A percentile compares a stretch with the other conserved stretches of the same genome.
Conservation (phyloP, 2,888 invertebrate genomes). For the Barypeithes pellucidus region DNA sequence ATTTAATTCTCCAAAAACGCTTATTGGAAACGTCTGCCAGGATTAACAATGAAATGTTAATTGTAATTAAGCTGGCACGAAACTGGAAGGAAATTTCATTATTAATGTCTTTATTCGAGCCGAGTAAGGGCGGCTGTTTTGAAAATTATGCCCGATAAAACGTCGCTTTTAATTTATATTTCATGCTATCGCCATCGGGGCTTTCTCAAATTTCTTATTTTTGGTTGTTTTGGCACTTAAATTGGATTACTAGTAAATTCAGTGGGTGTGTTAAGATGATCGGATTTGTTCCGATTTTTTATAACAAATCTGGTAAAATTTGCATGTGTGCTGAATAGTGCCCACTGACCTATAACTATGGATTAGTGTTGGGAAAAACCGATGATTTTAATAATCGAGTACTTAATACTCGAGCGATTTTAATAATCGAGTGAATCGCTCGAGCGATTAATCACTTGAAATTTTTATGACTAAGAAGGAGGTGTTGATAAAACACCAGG, state of each 20-base stretch:
- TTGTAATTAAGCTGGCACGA: constrained; percentile 50
- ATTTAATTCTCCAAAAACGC: constrained; percentile 20
- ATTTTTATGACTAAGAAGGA: too few relatives aligned
- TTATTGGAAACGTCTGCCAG: constrained; percentile 36
- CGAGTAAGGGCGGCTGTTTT: constrained; percentile 38
- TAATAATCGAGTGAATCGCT: too few relatives aligned
- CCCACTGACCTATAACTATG: too few relatives aligned
- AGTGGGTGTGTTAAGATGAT: constrained; percentile 7
- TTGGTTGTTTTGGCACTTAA: constrained; percentile 25
- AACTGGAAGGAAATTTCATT: constrained; percentile 56
- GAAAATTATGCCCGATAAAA: constrained; percentile 48
- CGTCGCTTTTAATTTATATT: constrained; percentile 48
- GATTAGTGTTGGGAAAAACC: too few relatives aligned
- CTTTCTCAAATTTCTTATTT: constrained; percentile 21
- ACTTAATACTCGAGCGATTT: too few relatives aligned
- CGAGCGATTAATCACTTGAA: too few relatives aligned
- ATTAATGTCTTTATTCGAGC: constrained; percentile 57
- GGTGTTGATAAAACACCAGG: too few relatives aligned
- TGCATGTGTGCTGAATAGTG: too few relatives aligned
- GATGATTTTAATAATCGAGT: too few relatives aligned
- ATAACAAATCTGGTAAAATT: too few relatives aligned
- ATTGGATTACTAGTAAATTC: constrained; percentile 13
- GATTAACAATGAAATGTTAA: constrained; percentile 37
- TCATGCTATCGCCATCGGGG: constrained; percentile 27
- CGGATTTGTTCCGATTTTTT: too few relatives aligned